These are phyloP conservation scores for Heliocidaris erythrogramma DNA, from an alignment of 35 echinoderm and acorn worm genomes.

Conservation along the genomic window DNA sequence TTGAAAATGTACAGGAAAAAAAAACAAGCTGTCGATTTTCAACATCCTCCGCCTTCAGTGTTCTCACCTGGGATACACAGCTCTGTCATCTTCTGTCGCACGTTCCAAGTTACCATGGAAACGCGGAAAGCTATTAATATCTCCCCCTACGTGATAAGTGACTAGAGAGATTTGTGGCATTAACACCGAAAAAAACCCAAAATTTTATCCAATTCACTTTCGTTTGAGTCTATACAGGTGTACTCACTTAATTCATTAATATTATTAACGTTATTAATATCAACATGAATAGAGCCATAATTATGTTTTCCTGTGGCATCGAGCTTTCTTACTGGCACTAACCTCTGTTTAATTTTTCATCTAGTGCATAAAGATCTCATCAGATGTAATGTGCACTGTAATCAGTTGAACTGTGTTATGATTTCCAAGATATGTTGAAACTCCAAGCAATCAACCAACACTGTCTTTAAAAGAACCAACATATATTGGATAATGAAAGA, in stretches of 20 bases:
- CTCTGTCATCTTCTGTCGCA: not conserved
- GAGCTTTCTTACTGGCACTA: too few relatives aligned
- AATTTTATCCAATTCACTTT: not conserved
- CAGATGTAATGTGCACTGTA: too few relatives aligned
- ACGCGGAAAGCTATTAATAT: constrained; percentile 17
- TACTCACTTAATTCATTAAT: not conserved
- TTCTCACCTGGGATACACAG: not conserved
- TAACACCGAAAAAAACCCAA: not conserved
- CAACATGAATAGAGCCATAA: too few relatives aligned
- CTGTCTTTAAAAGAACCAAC: too few relatives aligned
- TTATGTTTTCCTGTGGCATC: too few relatives aligned
- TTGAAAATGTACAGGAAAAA: too few relatives aligned
- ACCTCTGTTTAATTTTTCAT: too few relatives aligned
- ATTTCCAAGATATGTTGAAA: too few relatives aligned
- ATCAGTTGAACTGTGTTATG: too few relatives aligned
- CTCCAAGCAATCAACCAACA: too few relatives aligned
- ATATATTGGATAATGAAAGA: too few relatives aligned
- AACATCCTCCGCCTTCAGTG: not conserved
- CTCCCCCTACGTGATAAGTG: not conserved
- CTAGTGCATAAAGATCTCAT: too few relatives aligned
- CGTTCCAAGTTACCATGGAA: not conserved
- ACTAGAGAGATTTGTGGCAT: not conserved
- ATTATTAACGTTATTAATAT: not conserved
- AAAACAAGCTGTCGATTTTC: not conserved
- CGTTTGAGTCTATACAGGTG: not conserved